Evolutionary conservation across 1,140 invertebrate species (phyloP), one percentile per base, ranked within the genome.

Genomic region (Sitobion miscanthi): DNA sequence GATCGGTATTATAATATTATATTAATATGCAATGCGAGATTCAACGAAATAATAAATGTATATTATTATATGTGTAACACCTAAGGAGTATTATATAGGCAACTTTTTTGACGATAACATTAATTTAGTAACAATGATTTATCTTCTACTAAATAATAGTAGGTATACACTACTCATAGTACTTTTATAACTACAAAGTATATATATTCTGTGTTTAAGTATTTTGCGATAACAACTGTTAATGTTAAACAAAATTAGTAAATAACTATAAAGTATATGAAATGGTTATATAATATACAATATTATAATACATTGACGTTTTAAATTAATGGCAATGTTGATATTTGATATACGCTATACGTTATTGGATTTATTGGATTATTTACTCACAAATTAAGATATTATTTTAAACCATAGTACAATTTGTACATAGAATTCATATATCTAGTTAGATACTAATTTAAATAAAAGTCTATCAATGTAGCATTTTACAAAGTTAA

Each of bases 31-130:
- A 49, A 85, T 85, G 21, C 4, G 1, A 47, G 21, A 86, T 86
- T 86, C 42, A 45, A 47, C 25, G 45, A 86, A 86, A 86, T 86
- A 25, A 42, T 30, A 86, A 5, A 14, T 69, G 11, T 77, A 17
- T 17, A 69, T 14, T 35, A 62, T 14, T 83, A n/a, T 30, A n/a
- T 47, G 42, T 25, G 85, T 86, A 86, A 11, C 9, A 23, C 11
- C 2, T 42, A 86, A 86, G 85, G 85, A 86, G 85, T 86, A 86
- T 47, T 86, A 83, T 83, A 42, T 83, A 83, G 35, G 82, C 35
- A 83, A 83, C 35, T 83, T 42, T 83, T 83, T 83, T 42, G 5
- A 5, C 21, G 20, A 83, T 23, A 21, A 17, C 2, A 23, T 35
- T 62, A 14, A 25, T 30, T 42, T 62, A 5, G 9, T 14, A 62